Evolutionary conservation across 2,888 invertebrate genomes (phyloP), one percentile per base, ranked within the genome.

Genomic region (Notocelia uddmanniana): DNA sequence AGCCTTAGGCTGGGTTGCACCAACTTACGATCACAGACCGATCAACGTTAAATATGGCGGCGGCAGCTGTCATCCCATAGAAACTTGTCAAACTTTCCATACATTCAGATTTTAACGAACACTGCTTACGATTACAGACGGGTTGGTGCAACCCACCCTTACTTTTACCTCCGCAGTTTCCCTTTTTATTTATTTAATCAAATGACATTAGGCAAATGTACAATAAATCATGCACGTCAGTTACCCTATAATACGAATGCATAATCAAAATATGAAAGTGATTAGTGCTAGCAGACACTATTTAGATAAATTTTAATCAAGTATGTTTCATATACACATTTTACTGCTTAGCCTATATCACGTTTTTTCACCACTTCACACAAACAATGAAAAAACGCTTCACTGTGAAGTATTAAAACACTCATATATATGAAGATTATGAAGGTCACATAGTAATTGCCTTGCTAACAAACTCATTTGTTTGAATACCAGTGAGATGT

Each of bases 401-500:
- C 0, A 54, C 21, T 18, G 5, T 31, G 18, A 11, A 57, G 57
- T 57, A 34, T 34, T 34, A 57, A 57, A 31, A 18, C 31, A 55
- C 31, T 21, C n/a, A 60, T 58, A 19, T 21, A 9, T 26, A 45
- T 6, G n/a, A n/a, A n/a, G n/a, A n/a, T n/a, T n/a, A n/a, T 57
- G 57, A 67, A 67, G 67, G 67, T 31, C 67, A 57, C 19, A 19
- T 19, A 3, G 15, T 45, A 66, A 54, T 23, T 41, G 55, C 41
- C 55, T 8, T 2, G 11, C 15, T 54, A 23, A 54, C 23, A 11
- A 3, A 57, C 26, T 45, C 64, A 67, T 68, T 52, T 23, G 37
- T 52, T 41, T 26, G 52, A 59, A 60, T 60, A 68, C n/a, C 18
- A 62, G 48, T 45, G 62, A 62, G 48, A 52, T 34, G n/a, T n/a